phyloP scores from a whole-genome alignment of 2,113 vertebrate genomes.

The Hyperoodon ampullatus region DNA sequence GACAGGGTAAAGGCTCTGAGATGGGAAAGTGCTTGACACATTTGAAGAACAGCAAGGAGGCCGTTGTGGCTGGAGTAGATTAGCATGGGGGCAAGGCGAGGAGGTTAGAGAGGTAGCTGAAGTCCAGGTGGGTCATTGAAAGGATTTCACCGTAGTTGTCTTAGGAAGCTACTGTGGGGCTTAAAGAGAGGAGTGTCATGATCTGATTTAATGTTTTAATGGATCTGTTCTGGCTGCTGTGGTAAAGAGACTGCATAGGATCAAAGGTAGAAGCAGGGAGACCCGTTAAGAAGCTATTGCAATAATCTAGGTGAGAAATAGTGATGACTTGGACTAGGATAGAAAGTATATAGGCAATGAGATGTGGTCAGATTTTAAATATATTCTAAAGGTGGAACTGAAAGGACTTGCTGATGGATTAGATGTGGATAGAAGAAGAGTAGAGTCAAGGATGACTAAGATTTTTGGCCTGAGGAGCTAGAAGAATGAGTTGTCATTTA shows the following conservation, averaged over 20 bases:
- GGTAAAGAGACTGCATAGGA: neutral
- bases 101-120: neutral
- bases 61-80: neutral
- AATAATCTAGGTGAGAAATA: conserved; percentile 19
- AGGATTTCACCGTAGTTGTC: neutral
- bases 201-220: conserved; percentile 17
- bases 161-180: neutral
- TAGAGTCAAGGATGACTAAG: neutral
- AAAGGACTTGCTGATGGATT: conserved; percentile 12
- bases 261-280: neutral
- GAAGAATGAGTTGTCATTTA: conserved; percentile 30
- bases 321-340: neutral
- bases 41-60: neutral
- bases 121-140: neutral
- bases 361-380: conserved; percentile 10
- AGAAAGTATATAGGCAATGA: neutral
- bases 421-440: conserved; percentile 4
- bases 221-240: neutral
- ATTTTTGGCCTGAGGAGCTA: neutral
- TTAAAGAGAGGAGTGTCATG: neutral
- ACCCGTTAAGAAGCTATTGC: neutral
- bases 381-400: neutral
- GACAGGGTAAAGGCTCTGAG: neutral
- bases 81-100: neutral
- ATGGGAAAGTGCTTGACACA: neutral